Base-by-base conservation (phyloP, 2,888 invertebrate species). In the Oconnorella tubifera region DNA sequence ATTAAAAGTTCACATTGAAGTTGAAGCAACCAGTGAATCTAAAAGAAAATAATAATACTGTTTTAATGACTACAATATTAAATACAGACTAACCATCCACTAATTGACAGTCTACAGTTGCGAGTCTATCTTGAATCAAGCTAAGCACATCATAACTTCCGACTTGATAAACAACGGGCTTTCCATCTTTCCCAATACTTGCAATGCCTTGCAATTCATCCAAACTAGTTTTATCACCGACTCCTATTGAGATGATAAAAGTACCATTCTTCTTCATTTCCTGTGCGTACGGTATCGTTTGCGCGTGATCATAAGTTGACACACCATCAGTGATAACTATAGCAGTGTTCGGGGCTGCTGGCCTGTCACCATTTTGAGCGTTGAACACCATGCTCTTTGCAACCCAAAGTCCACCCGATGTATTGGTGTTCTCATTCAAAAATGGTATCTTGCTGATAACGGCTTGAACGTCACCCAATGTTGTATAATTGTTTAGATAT, bases 241-340 rank as follows among this genome's bases (percentile, higher is more conserved):
- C 65, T 4, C 72, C 72, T 32, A 68, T 64, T 19, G 61, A 61
- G 27, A 70, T 33, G 53, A 71, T 53, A 1, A 56, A 56, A n/a
- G 66, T 69, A 6, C 65, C 68, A 3, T 56, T 59, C 2, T 27
- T 0, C 60, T 64, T 64, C 23, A 64, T 66, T 4, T 62, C 69
- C 29, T 62, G 25, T 29, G 67, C 69, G 51, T 65, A 64, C 25
- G 68, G 68, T 14, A 61, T 33, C n/a, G 64, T 64, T 25, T 49
- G 27, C 19, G 64, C 32, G 23, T 19, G 29, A 55, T 69, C 69
- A 23, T 59, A 33, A 28, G 77, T 79, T 23, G 78, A 77, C 28
- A 75, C 73, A 65, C 79, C 79, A 59, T 79, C 75, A 0, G 76
- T 75, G 33, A 77, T 63, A 19, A 77, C 66, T 31, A 77, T 63